phyloP scores from a whole-genome alignment of 2,888 invertebrate genomes.

The Neuroscelio doddi region DNA sequence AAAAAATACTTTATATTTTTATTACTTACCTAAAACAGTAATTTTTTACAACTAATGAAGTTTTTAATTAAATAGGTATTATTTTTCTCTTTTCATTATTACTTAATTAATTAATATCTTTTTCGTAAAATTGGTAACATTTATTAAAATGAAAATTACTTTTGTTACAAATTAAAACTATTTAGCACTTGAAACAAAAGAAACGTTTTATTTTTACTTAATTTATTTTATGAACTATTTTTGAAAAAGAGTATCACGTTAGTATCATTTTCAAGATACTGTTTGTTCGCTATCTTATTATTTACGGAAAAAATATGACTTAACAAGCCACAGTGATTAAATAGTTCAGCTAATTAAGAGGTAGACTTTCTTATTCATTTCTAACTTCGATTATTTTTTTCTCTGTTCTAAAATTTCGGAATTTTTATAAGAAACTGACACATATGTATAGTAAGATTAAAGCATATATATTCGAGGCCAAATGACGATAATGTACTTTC shows the following conservation, averaged over 20 bases:
- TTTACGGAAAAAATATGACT: conserved; percentile 30
- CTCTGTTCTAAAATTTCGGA: conserved; percentile 33
- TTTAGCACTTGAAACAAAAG: too few species aligned
- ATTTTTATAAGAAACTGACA: conserved; percentile 44
- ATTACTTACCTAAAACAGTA: too few species aligned
- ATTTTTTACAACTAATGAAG: too few species aligned
- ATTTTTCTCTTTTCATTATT: too few species aligned
- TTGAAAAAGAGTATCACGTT: conserved; percentile 21
- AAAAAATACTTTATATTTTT: neutral
- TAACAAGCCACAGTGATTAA: conserved; percentile 44
- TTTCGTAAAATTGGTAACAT: too few species aligned
- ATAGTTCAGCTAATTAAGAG: conserved; percentile 46
- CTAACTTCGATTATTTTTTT: conserved; percentile 6
- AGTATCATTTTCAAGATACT: conserved; percentile 38
- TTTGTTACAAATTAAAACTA: too few species aligned
- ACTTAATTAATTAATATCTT: too few species aligned
- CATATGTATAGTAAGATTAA: conserved; percentile 44
- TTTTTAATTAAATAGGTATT: too few species aligned
- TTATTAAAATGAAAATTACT: too few species aligned
- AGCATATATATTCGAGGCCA: conserved; percentile 40
- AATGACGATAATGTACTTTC: conserved; percentile 46
- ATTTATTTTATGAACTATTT: conserved; percentile 37
- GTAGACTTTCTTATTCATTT: conserved; percentile 20
- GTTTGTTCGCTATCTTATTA: conserved; percentile 39
- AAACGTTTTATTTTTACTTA: conserved; percentile 42